Evolutionary conservation across 2,797 vertebrate species (phyloP), one percentile per base, ranked within the genome.

Genomic region (Danionella dracula): DNA sequence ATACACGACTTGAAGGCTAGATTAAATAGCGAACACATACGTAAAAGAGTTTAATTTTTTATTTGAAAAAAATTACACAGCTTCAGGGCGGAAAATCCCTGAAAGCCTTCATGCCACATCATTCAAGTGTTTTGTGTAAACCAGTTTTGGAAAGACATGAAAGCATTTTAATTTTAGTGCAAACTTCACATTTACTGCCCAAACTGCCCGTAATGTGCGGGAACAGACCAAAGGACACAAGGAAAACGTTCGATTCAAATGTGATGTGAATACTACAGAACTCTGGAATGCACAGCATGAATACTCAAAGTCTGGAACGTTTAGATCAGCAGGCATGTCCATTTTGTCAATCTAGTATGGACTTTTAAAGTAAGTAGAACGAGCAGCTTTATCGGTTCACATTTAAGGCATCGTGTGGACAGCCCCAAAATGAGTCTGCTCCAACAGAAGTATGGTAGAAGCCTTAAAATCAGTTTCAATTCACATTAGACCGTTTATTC

Each of bases 371-470:
- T 56, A 32, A 57, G 31, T 56, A 32, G 49, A 48, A 16, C 12
- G 51, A 66, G 64, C 64, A 66, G 42, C 64, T 49, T 49, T 57
- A 42, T 31, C 6, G 46, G 38, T 55, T 54, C n/a, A 35, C 55
- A 29, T 66, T 65, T 66, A 66, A 66, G 64, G 53, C 64, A 57
- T 66, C 49, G 21, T 49, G 53, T 57, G 64, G 53, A 40, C 53
- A 66, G 64, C 64, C 53, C 17, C 15, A 46, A n/a, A n/a, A 32
- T 48, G 21, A 40, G 53, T 57, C 64, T 57, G 53, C 53, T 66
- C 42, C 64, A 48, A 45, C 19, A n/a, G n/a, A n/a, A n/a, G n/a
- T n/a, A n/a, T n/a, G n/a, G 6, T 41, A 61, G 13, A 62, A 35
- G 40, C 23, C 40, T 54, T 45, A 45, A 27, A 45, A 54, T 27